Percentiles rank a stretch among this genome's conserved stretches.
These are phyloP conservation scores for Ceratotherium simum DNA, from an alignment of 2,113 vertebrate species.

Conservation along the genomic window DNA sequence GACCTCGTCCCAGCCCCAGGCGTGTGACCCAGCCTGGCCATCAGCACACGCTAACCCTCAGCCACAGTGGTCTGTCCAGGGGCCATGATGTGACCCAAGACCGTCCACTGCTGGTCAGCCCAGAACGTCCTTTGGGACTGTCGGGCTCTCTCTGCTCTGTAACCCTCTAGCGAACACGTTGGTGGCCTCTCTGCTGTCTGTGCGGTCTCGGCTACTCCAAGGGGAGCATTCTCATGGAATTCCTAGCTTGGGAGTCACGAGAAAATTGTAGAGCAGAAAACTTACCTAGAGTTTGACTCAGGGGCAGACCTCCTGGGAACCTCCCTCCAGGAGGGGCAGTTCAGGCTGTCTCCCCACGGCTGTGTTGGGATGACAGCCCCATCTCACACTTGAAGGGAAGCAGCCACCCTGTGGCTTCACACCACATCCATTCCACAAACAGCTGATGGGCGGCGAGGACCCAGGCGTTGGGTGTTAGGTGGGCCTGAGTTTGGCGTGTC, in stretches of 20 bases:
- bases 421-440: background rate
- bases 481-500: background rate
- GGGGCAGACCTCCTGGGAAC: background rate
- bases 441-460: background rate
- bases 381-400: background rate
- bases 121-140: background rate
- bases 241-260: background rate
- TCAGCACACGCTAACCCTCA: background rate
- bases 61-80: background rate
- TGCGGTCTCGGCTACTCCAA: background rate
- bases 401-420: background rate
- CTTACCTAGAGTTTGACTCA: background rate
- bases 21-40: no score
- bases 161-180: accelerated
- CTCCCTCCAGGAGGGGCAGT: background rate
- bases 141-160: background rate
- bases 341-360: background rate
- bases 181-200: background rate
- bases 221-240: background rate
- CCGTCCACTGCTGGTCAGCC: background rate
- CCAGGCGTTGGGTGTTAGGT: no score
- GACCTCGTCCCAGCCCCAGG: background rate
- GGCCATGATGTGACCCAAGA: background rate
- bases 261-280: background rate
- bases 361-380: no score